Percentiles rank a stretch among this genome's conserved stretches.
phyloP scores from a whole-genome alignment of 1,140 invertebrate genomes.

The Aphelinus certus region DNA sequence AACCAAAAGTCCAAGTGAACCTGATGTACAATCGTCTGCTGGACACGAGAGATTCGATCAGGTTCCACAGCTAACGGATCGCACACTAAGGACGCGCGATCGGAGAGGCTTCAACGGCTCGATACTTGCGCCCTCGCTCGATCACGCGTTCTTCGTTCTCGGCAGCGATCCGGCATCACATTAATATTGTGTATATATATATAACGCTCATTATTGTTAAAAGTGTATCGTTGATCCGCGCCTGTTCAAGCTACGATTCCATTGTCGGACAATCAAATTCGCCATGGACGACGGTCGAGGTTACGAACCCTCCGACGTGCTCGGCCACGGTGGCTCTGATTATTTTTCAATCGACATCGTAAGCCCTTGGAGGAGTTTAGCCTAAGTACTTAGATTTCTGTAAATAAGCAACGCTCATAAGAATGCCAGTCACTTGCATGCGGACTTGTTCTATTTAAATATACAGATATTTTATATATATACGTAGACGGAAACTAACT shows the following conservation, averaged over 20 bases:
- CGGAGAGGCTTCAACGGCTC: no score
- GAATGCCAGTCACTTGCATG: slow-evolving; percentile 36
- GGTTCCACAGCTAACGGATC: no score
- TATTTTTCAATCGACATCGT: no score
- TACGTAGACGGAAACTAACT: slow-evolving; percentile 17
- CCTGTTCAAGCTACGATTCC: no score
- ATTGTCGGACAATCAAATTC: no score
- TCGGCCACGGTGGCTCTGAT: no score
- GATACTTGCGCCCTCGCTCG: no score
- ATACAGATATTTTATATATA: slow-evolving; percentile 2
- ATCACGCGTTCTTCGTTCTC: slow-evolving; percentile 16
- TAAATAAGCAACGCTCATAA: slow-evolving; percentile 35
- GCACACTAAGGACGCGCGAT: no score
- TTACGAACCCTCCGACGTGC: no score
- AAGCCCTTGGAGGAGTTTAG: not conserved
- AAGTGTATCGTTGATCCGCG: slow-evolving; percentile 30
- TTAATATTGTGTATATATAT: slow-evolving; percentile 32
- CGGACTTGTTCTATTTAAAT: slow-evolving; percentile 18
- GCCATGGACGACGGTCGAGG: no score
- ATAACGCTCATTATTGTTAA: slow-evolving; percentile 36
- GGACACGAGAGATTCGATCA: no score
- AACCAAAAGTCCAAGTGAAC: slow-evolving; percentile 57
- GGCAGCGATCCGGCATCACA: not conserved
- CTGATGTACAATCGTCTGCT: no score
- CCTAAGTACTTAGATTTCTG: slow-evolving; percentile 9